Base-by-base conservation (phyloP, 2,888 invertebrate species). In the Dusona sp. region DNA sequence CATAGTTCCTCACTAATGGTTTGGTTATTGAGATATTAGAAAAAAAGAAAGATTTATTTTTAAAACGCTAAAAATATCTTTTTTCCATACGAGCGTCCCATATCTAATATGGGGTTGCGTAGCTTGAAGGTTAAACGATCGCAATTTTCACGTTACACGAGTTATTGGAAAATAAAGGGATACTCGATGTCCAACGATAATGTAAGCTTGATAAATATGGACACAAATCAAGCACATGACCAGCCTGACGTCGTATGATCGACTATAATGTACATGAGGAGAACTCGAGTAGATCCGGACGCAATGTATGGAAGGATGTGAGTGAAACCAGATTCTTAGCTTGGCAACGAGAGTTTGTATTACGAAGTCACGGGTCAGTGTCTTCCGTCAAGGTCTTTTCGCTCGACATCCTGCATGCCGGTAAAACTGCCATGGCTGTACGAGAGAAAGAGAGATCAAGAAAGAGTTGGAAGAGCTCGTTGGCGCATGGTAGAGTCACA, bases 351-450 rank as follows among this genome's bases (percentile, higher is more conserved):
- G 87, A 74, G 81, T 74, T 80, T 85, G 88, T 87, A 88, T 88
- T 88, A 86, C 88, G 86, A 85, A 90, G 90, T 89, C 88, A 90
- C 89, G 90, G 90, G 90, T 90, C 90, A 90, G 88, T 89, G 90
- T 90, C 90, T 90, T 83, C 89, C 88, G 88, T 89, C 90, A 90
- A 90, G 90, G 90, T 88, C 90, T 90, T 87, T 88, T 88, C 88
- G 88, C 85, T 88, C 87, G 83, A 89, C 89, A 88, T 89, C 89
- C 88, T 89, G 88, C 87, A 89, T 88, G 87, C 88, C 83, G 80
- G 80, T 85, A 65, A 48, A 85, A 75, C 83, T 61, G 75, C 83
- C 74, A 65, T 42, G 70, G 70, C 78, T 36, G 64, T 79, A 83
- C 72, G 79, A 68, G 64, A 65, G 85, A 78, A 57, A 80, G 72